Evolutionary conservation across 2,797 vertebrate genomes (phyloP).

Genomic region (Denticeps clupeoides): DNA sequence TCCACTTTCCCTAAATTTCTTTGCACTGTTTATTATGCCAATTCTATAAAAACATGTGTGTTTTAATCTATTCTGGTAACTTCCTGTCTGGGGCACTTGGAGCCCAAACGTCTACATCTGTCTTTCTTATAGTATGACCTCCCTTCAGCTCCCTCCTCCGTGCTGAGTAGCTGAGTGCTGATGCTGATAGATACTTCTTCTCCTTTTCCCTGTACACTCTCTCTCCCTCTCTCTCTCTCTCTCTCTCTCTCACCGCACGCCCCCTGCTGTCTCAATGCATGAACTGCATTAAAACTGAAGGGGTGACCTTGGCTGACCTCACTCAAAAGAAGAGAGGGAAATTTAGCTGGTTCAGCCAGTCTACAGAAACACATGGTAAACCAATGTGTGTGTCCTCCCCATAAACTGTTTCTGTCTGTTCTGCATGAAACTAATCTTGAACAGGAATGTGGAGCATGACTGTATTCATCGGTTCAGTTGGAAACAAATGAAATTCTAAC

Average conservation of each 20-base stretch:
- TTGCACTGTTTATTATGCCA: too few relatives aligned
- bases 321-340: conserved; percentile 92
- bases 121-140: not conserved
- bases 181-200: conserved; percentile 28
- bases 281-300: conserved; percentile 74
- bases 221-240: too few relatives aligned
- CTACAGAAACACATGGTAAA: conserved; percentile 94
- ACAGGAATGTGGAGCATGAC: too few relatives aligned
- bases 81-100: too few relatives aligned
- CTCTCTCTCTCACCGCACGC: too few relatives aligned
- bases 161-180: not conserved
- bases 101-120: too few relatives aligned
- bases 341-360: conserved; percentile 87
- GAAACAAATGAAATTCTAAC: too few relatives aligned
- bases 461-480: too few relatives aligned
- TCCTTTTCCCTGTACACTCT: conserved; percentile 19
- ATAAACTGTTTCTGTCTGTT: conserved; percentile 9
- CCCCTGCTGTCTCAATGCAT: conserved; percentile 72
- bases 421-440: too few relatives aligned
- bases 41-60: too few relatives aligned
- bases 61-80: too few relatives aligned
- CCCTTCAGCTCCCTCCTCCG: not conserved
- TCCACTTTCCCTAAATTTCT: too few relatives aligned
- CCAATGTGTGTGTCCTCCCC: conserved; percentile 34
- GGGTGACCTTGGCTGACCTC: conserved; percentile 89